phyloP scores from a whole-genome alignment of 2,113 vertebrate species.

The Platichthys stellatus region DNA sequence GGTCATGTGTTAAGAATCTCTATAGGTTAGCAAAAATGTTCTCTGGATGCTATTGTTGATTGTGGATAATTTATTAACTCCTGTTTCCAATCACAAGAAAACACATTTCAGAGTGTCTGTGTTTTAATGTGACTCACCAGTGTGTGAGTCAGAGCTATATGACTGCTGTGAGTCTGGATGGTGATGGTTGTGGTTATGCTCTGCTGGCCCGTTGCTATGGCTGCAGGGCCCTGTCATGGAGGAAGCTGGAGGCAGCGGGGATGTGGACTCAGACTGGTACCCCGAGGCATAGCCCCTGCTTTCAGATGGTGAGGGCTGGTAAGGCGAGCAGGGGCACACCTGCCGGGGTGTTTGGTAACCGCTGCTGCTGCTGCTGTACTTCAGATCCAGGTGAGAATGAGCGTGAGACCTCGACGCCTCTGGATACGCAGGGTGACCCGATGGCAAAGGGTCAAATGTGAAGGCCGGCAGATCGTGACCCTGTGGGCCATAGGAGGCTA shows the following conservation, averaged over 20 bases:
- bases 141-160: slow-evolving; percentile 72
- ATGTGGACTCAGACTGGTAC: slow-evolving; percentile 84
- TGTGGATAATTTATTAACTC: background rate
- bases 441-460: slow-evolving; percentile 82
- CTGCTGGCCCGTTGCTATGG: slow-evolving; percentile 63
- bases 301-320: slow-evolving; percentile 83
- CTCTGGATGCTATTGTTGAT: slow-evolving; percentile 33
- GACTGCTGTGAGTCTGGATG: slow-evolving; percentile 70
- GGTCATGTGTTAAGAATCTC: slow-evolving; percentile 6
- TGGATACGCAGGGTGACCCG: slow-evolving; percentile 81
- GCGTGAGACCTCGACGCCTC: slow-evolving; percentile 78
- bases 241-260: slow-evolving; percentile 75
- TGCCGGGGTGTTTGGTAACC: slow-evolving; percentile 82
- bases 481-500: slow-evolving; percentile 79
- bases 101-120: slow-evolving; percentile 19
- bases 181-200: slow-evolving; percentile 58
- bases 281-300: slow-evolving; percentile 84
- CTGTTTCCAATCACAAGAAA: background rate
- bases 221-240: slow-evolving; percentile 64
- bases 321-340: slow-evolving; percentile 79
- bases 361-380: slow-evolving; percentile 85
- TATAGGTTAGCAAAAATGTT: slow-evolving; percentile 9
- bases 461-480: slow-evolving; percentile 80
- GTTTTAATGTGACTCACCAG: slow-evolving; percentile 65
- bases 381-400: slow-evolving; percentile 83